These are phyloP conservation scores for Mechanitis messenoides DNA, from an alignment of 2,888 invertebrate genomes.

Conservation along the genomic window DNA sequence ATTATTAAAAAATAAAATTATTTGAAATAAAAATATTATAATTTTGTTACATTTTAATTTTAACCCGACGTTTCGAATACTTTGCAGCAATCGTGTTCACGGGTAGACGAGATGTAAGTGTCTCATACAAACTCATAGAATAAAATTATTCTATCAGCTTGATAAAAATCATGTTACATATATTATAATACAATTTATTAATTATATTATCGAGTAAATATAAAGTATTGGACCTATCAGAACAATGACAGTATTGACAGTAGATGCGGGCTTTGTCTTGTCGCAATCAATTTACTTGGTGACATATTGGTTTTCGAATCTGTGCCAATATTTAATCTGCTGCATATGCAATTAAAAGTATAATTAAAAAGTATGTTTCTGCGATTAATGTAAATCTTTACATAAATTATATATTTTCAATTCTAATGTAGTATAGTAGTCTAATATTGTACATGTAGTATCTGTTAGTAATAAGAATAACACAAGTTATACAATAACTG, in stretches of 20 bases:
- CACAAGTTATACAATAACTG: slow-evolving; percentile 6
- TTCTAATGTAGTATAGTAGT: background rate
- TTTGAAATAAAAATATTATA: too few relatives aligned
- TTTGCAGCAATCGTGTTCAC: too few relatives aligned
- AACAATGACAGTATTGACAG: slow-evolving; percentile 29
- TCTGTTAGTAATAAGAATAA: slow-evolving; percentile 6
- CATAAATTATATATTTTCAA: background rate
- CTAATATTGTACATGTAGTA: background rate
- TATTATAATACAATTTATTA: too few relatives aligned
- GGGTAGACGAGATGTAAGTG: too few relatives aligned
- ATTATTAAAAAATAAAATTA: too few relatives aligned
- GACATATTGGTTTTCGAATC: slow-evolving; percentile 19
- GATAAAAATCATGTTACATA: too few relatives aligned
- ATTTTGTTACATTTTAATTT: too few relatives aligned
- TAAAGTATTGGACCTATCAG: slow-evolving; percentile 10
- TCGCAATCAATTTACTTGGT: slow-evolving; percentile 30
- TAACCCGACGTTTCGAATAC: too few relatives aligned
- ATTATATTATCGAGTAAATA: too few relatives aligned
- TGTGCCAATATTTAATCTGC: slow-evolving; percentile 13
- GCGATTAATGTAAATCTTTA: too few relatives aligned
- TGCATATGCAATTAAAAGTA: background rate
- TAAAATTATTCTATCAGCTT: too few relatives aligned
- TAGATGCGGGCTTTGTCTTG: slow-evolving; percentile 29
- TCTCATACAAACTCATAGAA: too few relatives aligned
- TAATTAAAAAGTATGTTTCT: background rate